Percentiles rank a stretch among this genome's conserved stretches.
These are phyloP conservation scores for Parelbella ahira DNA, from an alignment of 2,888 invertebrate species.

Conservation along the genomic window DNA sequence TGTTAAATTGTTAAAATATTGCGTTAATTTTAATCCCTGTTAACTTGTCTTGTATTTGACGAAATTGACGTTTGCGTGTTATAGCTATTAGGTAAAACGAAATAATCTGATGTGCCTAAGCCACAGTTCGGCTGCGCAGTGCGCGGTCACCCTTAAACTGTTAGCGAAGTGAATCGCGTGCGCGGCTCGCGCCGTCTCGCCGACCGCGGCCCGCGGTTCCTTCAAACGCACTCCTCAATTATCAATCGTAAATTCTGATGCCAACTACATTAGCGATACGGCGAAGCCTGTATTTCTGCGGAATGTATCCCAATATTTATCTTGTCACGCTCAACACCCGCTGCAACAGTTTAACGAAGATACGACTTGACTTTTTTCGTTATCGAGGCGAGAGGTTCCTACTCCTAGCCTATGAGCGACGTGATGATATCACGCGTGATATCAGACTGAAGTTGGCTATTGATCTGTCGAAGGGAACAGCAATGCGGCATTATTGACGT, in stretches of 20 bases:
- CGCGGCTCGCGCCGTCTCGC: conserved; percentile 39
- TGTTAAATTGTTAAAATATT: no score
- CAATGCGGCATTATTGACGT: no score
- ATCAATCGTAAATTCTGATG: conserved; percentile 70
- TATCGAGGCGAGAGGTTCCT: no score
- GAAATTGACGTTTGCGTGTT: no score
- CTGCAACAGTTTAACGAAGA: conserved; percentile 6
- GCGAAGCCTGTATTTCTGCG: conserved; percentile 16
- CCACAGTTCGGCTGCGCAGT: neutral
- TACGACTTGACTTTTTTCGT: neutral
- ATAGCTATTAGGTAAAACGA: no score
- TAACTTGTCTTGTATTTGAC: no score
- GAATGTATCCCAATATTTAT: conserved; percentile 24
- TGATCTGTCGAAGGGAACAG: no score
- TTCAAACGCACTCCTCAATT: conserved; percentile 67
- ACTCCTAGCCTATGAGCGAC: no score
- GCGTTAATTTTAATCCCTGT: no score
- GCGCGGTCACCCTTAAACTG: neutral
- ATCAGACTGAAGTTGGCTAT: no score
- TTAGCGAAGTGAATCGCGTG: conserved; percentile 49
- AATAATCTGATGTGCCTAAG: no score
- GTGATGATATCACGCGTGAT: no score
- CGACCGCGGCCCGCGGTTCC: conserved; percentile 45
- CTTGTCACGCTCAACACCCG: conserved; percentile 23
- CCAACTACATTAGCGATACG: conserved; percentile 54